Evolutionary conservation across 2,888 invertebrate species (phyloP).

Genomic region (Drosophila infuscata): DNA sequence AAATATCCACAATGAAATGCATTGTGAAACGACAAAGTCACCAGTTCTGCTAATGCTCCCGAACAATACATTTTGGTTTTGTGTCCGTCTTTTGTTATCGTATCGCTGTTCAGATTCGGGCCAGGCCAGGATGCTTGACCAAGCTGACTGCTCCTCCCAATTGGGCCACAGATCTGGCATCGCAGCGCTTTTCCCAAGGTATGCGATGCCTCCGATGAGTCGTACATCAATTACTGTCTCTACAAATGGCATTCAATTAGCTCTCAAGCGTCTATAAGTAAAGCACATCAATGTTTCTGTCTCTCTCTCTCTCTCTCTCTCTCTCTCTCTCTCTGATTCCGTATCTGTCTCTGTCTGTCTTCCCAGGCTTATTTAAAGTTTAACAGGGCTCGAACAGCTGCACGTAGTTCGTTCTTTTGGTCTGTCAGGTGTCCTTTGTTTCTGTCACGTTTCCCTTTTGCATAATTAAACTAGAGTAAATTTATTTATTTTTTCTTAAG

Average conservation of each 20-base stretch:
- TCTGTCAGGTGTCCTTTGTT: conserved; percentile 1
- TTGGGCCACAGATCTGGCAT: conserved; percentile 34
- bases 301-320: not conserved
- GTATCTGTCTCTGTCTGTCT: conserved; percentile 8
- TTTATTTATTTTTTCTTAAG: conserved; percentile 25
- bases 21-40: conserved; percentile 45
- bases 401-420: conserved; percentile 31
- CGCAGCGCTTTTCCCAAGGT: conserved; percentile 34
- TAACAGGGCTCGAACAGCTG: conserved; percentile 51
- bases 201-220: conserved; percentile 38
- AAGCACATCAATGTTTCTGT: not conserved
- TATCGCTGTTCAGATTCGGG: not conserved
- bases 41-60: conserved; percentile 31
- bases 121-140: conserved; percentile 7
- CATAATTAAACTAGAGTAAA: conserved; percentile 65
- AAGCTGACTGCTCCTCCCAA: not conserved
- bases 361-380: conserved; percentile 61
- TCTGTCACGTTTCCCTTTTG: conserved; percentile 70
- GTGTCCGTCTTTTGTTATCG: conserved; percentile 4
- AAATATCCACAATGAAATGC: conserved; percentile 61
- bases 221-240: conserved; percentile 78
- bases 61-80: conserved; percentile 35
- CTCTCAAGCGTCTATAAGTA: conserved; percentile 39
- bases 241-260: conserved; percentile 79
- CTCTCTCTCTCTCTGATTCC: not conserved